A percentile compares a stretch with the other conserved stretches of the same genome.
These are phyloP conservation scores for Hydroisotoma schaefferi DNA, from an alignment of 2,888 invertebrate species.

Conservation along the genomic window DNA sequence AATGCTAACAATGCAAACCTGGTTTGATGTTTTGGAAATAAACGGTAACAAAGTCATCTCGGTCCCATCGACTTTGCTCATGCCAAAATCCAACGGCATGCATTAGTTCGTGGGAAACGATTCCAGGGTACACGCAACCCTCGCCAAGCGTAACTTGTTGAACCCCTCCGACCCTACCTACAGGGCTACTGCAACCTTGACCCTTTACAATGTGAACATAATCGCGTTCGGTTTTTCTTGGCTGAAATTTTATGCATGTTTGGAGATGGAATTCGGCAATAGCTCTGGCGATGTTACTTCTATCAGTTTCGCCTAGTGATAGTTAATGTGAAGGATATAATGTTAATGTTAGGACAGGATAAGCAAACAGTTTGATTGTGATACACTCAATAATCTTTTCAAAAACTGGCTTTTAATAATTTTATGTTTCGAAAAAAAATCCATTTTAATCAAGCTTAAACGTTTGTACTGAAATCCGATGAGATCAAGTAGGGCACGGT, in stretches of 20 bases:
- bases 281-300: conserved; percentile 54
- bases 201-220: conserved; percentile 51
- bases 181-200: conserved; percentile 56
- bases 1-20: conserved; percentile 34
- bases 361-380: too few species aligned
- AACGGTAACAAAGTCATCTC: conserved; percentile 54
- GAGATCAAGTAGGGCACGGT: conserved; percentile 51
- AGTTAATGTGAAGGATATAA: too few species aligned
- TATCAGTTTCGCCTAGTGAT: conserved; percentile 43
- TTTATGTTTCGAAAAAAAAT: not conserved
- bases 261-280: conserved; percentile 54
- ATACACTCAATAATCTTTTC: too few species aligned
- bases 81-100: conserved; percentile 54
- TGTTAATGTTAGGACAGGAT: too few species aligned
- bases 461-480: conserved; percentile 48
- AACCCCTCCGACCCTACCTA: conserved; percentile 56
- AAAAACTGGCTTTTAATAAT: too few species aligned
- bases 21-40: conserved; percentile 48
- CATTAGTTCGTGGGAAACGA: conserved; percentile 51
- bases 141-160: conserved; percentile 55
- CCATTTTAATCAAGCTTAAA: conserved; percentile 18
- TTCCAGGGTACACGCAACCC: conserved; percentile 52
- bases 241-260: conserved; percentile 50
- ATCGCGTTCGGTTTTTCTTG: conserved; percentile 49
- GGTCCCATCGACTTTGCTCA: conserved; percentile 55